Evolutionary conservation across 1,140 invertebrate genomes (phyloP).

Genomic region (Bombus polaris): DNA sequence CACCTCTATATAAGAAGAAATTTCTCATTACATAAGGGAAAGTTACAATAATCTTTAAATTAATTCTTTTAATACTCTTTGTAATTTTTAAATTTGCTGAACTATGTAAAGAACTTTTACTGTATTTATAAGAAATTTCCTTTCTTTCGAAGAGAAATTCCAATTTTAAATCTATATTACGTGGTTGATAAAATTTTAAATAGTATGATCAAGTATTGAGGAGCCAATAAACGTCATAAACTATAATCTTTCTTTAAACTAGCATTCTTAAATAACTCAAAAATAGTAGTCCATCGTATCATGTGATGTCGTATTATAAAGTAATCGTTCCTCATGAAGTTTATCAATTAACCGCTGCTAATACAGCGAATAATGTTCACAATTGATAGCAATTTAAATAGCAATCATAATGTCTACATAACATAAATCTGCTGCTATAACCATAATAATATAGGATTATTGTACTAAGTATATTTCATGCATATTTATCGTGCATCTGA

Average conservation of each 20-base stretch:
- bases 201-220: background rate
- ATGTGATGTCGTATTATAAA: too few relatives aligned
- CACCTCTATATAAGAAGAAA: background rate
- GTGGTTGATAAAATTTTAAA: background rate
- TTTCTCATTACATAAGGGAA: background rate
- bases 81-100: background rate
- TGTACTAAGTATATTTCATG: too few relatives aligned
- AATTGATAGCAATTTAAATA: too few relatives aligned
- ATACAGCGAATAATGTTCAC: too few relatives aligned
- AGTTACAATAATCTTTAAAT: background rate
- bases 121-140: background rate
- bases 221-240: background rate
- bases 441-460: too few relatives aligned
- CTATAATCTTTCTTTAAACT: background rate
- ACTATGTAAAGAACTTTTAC: background rate
- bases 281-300: too few relatives aligned
- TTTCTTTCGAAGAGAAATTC: background rate
- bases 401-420: too few relatives aligned
- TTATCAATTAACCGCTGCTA: too few relatives aligned
- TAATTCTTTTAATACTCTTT: background rate
- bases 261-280: too few relatives aligned
- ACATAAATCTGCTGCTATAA: too few relatives aligned
- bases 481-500: too few relatives aligned
- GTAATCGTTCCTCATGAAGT: too few relatives aligned
- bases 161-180: background rate